Percentiles rank a stretch among this genome's conserved stretches.
Evolutionary conservation across 2,113 vertebrate genomes (phyloP).

Genomic region (Chrysemys picta): DNA sequence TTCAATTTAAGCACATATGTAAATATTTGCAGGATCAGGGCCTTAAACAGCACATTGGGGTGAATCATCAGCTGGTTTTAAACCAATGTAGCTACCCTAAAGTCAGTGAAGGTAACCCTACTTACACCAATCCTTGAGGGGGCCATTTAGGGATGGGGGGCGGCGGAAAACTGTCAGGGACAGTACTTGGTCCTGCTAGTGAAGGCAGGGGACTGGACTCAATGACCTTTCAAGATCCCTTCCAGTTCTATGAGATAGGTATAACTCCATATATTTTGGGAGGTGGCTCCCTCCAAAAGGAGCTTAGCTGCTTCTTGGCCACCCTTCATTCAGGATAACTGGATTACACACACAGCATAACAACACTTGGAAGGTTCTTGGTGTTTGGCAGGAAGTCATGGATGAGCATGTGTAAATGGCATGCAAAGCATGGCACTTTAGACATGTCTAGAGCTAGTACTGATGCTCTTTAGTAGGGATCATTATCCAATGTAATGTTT

Average conservation of each 20-base stretch:
- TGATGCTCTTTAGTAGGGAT: constrained; percentile 68
- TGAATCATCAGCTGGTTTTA: background rate
- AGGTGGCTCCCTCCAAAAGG: background rate
- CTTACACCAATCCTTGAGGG: too few relatives aligned
- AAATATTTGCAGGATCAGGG: background rate
- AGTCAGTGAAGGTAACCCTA: background rate
- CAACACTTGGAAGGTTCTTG: background rate
- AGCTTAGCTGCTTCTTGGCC: background rate
- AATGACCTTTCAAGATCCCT: too few relatives aligned
- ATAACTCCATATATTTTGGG: background rate
- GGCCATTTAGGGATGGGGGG: too few relatives aligned
- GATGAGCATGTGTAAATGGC: background rate
- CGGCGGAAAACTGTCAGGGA: too few relatives aligned
- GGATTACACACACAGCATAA: background rate
- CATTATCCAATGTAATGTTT: constrained; percentile 72
- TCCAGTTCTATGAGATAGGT: too few relatives aligned
- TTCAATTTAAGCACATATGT: background rate
- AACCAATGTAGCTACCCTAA: background rate
- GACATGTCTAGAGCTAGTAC: background rate
- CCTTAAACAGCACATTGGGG: background rate
- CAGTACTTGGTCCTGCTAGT: too few relatives aligned
- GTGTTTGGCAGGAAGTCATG: background rate
- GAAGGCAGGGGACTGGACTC: too few relatives aligned
- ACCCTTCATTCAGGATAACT: background rate
- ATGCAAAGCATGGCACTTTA: background rate